phyloP scores from a whole-genome alignment of 2,888 invertebrate species.

The Aspidapion aeneum region DNA sequence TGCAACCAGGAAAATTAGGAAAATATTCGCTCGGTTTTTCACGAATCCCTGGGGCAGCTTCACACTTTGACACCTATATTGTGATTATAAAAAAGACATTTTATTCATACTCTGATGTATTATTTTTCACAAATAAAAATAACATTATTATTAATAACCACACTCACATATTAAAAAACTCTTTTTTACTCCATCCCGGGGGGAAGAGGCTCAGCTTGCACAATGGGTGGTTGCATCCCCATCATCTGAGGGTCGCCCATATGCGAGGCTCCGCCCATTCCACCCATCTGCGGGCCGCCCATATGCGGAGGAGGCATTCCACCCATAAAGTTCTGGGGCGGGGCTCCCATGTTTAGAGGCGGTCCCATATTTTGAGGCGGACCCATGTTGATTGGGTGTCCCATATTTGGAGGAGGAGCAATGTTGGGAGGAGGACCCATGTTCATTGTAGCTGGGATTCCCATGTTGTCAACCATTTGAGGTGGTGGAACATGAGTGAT shows the following conservation, averaged over 20 bases:
- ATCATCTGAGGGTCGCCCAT: not conserved
- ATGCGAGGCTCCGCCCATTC: not conserved
- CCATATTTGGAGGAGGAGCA: not conserved
- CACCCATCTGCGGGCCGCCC: not conserved
- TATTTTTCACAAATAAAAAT: too few relatives aligned
- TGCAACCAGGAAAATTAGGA: too few relatives aligned
- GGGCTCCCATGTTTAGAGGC: not conserved
- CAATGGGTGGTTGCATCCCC: not conserved
- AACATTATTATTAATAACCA: too few relatives aligned
- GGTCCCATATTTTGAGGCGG: not conserved
- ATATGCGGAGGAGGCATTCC: not conserved
- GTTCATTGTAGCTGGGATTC: not conserved
- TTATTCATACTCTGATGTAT: too few relatives aligned
- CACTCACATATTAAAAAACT: too few relatives aligned
- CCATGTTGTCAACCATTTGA: not conserved
- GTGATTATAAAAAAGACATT: too few relatives aligned
- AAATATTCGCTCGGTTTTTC: too few relatives aligned
- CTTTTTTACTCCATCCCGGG: constrained; percentile 46
- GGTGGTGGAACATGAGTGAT: not conserved
- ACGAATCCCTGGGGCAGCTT: too few relatives aligned
- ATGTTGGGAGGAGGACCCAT: not conserved
- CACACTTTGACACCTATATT: too few relatives aligned
- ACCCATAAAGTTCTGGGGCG: not conserved
- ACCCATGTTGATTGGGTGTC: not conserved
- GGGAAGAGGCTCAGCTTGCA: constrained; percentile 44